phyloP scores from a whole-genome alignment of 2,113 vertebrate species.

The Pristiophorus japonicus region DNA sequence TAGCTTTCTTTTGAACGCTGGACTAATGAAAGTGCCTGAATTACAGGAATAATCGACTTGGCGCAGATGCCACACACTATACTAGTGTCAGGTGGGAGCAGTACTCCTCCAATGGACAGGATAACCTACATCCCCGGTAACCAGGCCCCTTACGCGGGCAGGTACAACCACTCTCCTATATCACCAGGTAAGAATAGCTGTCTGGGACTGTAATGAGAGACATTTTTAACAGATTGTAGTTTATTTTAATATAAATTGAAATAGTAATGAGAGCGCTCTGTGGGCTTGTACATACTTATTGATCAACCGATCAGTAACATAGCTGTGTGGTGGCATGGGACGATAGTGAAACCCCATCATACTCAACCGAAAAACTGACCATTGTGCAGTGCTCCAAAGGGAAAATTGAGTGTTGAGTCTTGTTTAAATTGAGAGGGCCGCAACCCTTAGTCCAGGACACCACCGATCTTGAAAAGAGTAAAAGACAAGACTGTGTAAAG shows the following conservation, averaged over 20 bases:
- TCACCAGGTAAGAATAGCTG: slow-evolving; percentile 81
- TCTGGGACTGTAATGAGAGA: background rate
- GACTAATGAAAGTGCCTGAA: slow-evolving; percentile 54
- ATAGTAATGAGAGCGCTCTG: no score
- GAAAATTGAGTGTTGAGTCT: no score
- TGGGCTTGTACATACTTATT: no score
- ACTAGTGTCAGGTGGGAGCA: slow-evolving; percentile 93
- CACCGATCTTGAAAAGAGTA: no score
- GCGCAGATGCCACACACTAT: slow-evolving; percentile 97
- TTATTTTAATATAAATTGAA: background rate
- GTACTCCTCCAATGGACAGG: slow-evolving; percentile 91
- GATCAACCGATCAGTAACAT: no score
- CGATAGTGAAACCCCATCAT: no score
- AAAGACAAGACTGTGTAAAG: no score
- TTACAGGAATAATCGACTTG: slow-evolving; percentile 97
- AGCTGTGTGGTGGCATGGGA: no score
- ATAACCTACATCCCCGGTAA: slow-evolving; percentile 91
- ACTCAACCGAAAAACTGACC: no score
- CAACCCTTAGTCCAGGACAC: no score
- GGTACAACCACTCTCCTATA: slow-evolving; percentile 90
- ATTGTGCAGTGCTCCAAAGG: no score
- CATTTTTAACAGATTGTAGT: background rate
- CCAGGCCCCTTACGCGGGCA: slow-evolving; percentile 85
- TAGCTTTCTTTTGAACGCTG: background rate
- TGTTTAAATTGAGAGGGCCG: no score